Evolutionary conservation across 1,140 invertebrate genomes (phyloP).

Genomic region (Rhizoglyphus robini): DNA sequence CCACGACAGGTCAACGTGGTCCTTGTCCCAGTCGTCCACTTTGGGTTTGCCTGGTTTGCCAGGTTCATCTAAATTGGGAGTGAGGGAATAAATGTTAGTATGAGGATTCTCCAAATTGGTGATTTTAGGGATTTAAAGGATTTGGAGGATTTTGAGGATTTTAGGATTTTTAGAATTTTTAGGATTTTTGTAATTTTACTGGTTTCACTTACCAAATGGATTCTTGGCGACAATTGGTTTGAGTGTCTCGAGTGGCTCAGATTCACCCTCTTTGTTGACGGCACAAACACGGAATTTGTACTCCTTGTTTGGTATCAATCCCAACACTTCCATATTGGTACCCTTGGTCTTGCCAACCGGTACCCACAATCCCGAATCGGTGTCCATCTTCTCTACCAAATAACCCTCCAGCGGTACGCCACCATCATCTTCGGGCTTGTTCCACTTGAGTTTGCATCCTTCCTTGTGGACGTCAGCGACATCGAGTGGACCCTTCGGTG

Average conservation of each 20-base stretch:
- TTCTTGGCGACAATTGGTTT: slow-evolving; percentile 75
- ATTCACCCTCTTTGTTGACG: slow-evolving; percentile 94
- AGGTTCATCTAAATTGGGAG: too few species aligned
- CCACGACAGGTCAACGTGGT: slow-evolving; percentile 86
- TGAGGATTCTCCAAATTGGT: slow-evolving; percentile 77
- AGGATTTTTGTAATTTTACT: slow-evolving; percentile 60
- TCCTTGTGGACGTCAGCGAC: slow-evolving; percentile 82
- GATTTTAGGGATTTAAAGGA: slow-evolving; percentile 55
- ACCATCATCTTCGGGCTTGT: slow-evolving; percentile 77
- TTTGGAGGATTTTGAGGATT: slow-evolving; percentile 41
- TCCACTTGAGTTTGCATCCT: slow-evolving; percentile 84
- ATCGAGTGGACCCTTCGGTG: slow-evolving; percentile 69
- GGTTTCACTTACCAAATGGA: slow-evolving; percentile 80
- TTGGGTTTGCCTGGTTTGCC: slow-evolving; percentile 76
- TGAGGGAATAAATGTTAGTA: slow-evolving; percentile 46
- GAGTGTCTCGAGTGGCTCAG: slow-evolving; percentile 73
- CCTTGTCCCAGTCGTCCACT: slow-evolving; percentile 83
- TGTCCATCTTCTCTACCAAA: slow-evolving; percentile 86
- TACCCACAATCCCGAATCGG: slow-evolving; percentile 76
- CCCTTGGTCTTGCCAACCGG: slow-evolving; percentile 72
- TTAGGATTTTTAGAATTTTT: slow-evolving; percentile 73
- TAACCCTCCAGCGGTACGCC: slow-evolving; percentile 87
- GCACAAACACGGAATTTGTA: slow-evolving; percentile 98
- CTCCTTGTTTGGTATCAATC: slow-evolving; percentile 79
- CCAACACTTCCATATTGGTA: slow-evolving; percentile 66